phyloP scores from a whole-genome alignment of 2,113 vertebrate species.

The Desmodus rotundus region DNA sequence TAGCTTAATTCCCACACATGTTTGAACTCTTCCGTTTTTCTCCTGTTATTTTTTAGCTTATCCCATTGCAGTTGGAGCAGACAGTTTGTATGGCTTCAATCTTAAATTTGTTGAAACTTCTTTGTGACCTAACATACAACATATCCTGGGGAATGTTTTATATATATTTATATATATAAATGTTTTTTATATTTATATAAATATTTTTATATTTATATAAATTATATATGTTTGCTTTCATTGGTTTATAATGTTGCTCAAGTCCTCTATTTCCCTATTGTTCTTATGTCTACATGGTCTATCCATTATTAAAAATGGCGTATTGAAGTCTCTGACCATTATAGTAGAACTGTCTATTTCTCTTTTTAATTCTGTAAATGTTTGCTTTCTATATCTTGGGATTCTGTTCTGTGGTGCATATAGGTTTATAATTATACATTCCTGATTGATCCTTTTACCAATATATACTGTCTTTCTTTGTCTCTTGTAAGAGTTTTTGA shows the following conservation, averaged over 20 bases:
- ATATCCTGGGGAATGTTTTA: background rate
- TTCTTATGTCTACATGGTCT: background rate
- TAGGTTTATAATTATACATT: constrained; percentile 1
- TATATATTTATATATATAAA: background rate
- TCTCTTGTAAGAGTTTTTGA: constrained; percentile 1
- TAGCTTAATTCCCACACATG: background rate
- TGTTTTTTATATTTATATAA: too few species aligned
- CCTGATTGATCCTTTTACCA: background rate
- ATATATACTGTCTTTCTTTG: background rate
- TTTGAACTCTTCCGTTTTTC: background rate
- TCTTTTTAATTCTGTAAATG: background rate
- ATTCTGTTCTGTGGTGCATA: background rate
- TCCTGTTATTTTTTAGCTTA: background rate
- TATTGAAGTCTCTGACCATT: background rate
- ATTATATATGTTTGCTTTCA: background rate
- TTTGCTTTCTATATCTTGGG: background rate
- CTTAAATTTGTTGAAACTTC: constrained; percentile 1
- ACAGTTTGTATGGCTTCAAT: background rate
- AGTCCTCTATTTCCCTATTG: background rate
- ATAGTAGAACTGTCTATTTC: background rate
- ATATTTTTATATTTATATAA: too few species aligned
- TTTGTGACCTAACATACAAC: constrained; percentile 14
- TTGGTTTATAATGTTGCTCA: constrained; percentile 6
- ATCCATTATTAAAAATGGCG: background rate
- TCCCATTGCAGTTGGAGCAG: background rate